Evolutionary conservation across 30 jellyfish, hydroid and myxozoan genomes (phyloP).

Genomic region (Rhopilema esculentum): DNA sequence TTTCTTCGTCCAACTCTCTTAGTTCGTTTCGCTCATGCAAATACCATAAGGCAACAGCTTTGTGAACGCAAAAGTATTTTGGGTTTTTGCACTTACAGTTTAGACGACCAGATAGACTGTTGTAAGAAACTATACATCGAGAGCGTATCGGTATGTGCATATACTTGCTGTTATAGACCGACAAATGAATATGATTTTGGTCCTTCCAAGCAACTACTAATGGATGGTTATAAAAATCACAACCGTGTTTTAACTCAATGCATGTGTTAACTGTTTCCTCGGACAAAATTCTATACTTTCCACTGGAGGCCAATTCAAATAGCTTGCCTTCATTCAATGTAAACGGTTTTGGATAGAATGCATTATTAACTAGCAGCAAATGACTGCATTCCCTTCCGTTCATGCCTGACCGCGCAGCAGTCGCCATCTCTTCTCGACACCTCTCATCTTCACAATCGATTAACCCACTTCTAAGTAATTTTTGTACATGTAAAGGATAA

Average conservation of each 20-base stretch:
- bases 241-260: neutral
- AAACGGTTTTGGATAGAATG: constrained; percentile 8
- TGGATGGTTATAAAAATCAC: neutral
- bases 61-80: constrained; percentile 32
- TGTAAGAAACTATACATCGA: constrained; percentile 22
- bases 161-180: constrained; percentile 21
- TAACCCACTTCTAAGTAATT: neutral
- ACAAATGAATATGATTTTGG: constrained; percentile 7
- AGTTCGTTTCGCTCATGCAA: constrained; percentile 20
- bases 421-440: constrained; percentile 23
- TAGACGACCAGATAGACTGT: constrained; percentile 10
- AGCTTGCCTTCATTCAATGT: neutral
- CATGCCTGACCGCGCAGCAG: constrained; percentile 49
- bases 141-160: neutral
- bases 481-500: constrained; percentile 57
- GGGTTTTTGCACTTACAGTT: constrained; percentile 27
- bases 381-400: constrained; percentile 38
- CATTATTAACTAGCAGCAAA: constrained; percentile 19
- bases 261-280: constrained; percentile 40
- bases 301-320: constrained; percentile 6
- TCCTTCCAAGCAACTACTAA: constrained; percentile 26
- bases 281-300: constrained; percentile 6
- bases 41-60: constrained; percentile 57
- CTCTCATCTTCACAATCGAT: constrained; percentile 29
- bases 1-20: constrained; percentile 1